These are phyloP conservation scores for Macquaria ambigua DNA, from an alignment of 2,113 vertebrate genomes.

Conservation along the genomic window DNA sequence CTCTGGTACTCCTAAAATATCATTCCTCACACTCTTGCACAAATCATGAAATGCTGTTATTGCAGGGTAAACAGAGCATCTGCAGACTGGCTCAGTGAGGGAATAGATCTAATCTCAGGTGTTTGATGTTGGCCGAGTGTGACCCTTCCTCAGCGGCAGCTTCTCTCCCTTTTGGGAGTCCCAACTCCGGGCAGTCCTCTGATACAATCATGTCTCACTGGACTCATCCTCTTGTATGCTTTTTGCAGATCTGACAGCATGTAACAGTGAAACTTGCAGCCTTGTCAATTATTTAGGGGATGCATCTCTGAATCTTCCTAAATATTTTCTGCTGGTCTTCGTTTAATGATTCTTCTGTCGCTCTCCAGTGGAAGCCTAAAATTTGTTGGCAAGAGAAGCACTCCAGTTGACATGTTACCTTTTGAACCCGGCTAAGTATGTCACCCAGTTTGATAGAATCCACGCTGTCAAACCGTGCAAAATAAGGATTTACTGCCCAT, in stretches of 20 bases:
- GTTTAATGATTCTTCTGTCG: constrained; percentile 35
- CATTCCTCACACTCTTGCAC: constrained; percentile 17
- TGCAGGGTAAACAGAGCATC: constrained; percentile 46
- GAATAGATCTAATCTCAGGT: constrained; percentile 52
- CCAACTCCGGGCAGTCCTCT: constrained; percentile 7
- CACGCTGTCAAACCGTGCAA: constrained; percentile 33
- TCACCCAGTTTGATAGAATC: constrained; percentile 62
- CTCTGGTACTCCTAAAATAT: constrained; percentile 21
- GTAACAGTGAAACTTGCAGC: constrained; percentile 41
- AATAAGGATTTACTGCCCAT: constrained; percentile 69
- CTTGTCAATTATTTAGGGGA: constrained; percentile 62
- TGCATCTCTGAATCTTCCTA: constrained; percentile 20
- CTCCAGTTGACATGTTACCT: constrained; percentile 62
- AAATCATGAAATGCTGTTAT: constrained; percentile 35
- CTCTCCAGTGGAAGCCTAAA: constrained; percentile 15
- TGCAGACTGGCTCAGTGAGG: constrained; percentile 22
- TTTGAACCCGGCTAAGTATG: constrained; percentile 72
- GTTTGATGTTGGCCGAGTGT: constrained; percentile 49
- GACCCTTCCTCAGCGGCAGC: constrained; percentile 22
- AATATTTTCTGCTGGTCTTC: constrained; percentile 34
- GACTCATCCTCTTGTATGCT: constrained; percentile 24
- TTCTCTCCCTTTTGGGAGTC: constrained; percentile 18
- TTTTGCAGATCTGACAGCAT: constrained; percentile 60
- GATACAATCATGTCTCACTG: constrained; percentile 35
- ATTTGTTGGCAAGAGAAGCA: constrained; percentile 44